A percentile compares a stretch with the other conserved stretches of the same genome.
These are phyloP conservation scores for Hesperophylax magnus DNA, from an alignment of 1,140 invertebrate species.

Conservation along the genomic window DNA sequence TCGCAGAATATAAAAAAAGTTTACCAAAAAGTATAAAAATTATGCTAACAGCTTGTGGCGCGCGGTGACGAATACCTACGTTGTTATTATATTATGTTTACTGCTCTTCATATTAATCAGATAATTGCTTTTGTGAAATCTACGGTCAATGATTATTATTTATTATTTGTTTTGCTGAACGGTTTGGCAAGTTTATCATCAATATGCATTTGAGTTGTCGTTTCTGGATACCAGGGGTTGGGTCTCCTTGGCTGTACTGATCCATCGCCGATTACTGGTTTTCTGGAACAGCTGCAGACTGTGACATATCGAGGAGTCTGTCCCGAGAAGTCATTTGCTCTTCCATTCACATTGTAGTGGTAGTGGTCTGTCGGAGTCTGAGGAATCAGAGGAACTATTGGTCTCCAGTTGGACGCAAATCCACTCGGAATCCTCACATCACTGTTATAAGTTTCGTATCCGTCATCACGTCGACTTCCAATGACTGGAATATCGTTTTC, in stretches of 20 bases:
- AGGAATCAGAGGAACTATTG: conserved; percentile 13
- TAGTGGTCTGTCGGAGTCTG: conserved; percentile 43
- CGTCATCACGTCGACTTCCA: not conserved
- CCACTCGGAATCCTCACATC: conserved; percentile 41
- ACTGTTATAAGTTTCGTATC: not conserved
- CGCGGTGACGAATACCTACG: too few species aligned
- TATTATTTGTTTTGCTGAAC: conserved; percentile 32
- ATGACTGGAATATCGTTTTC: not conserved
- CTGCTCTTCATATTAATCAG: too few species aligned
- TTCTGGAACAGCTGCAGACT: conserved; percentile 47
- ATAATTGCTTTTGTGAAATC: too few species aligned
- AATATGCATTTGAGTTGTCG: conserved; percentile 40
- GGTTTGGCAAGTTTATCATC: conserved; percentile 50
- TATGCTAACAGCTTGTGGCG: too few species aligned
- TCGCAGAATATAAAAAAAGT: too few species aligned
- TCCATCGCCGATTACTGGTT: conserved; percentile 39
- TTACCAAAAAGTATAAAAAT: too few species aligned
- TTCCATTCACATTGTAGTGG: conserved; percentile 49
- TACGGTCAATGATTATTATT: too few species aligned
- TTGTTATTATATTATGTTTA: too few species aligned
- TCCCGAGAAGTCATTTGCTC: conserved; percentile 35
- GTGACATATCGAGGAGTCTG: conserved; percentile 42
- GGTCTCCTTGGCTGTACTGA: not conserved
- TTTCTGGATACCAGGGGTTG: conserved; percentile 45
- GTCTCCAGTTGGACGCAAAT: conserved; percentile 50